Base-by-base conservation (phyloP, 1,140 invertebrate genomes). In the Saccostrea glomerata region DNA sequence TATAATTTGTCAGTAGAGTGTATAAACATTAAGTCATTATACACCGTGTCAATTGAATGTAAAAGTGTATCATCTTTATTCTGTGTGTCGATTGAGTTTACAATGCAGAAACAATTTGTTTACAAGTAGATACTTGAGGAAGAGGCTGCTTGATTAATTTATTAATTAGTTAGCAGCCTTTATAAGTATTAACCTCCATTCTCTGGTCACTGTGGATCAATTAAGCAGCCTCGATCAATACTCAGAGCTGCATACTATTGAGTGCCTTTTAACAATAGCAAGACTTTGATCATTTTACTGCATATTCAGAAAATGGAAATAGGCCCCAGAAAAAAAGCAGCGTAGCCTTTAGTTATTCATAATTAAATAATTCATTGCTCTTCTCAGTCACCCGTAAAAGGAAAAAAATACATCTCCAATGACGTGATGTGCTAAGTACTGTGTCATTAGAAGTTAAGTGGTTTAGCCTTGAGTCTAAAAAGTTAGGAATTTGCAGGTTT, bases 361-460 rank as follows among this genome's bases (percentile, higher is more conserved):
- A 30, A 77, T 30, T 77, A 15, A 77, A 77, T 77, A 30, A 77
- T 77, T 77, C 30, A 77, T 77, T 77, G 70, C 25, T 9, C 25
- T 25, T 36, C 30, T 77, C 70, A 77, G 30, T 77, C 70, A 77
- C 25, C 70, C 30, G 23, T 77, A 25, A 25, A 30, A 17, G 30
- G 25, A 77, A 77, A 77, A 25, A 77, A 30, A 25, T 30, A 25
- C 25, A 36, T 36, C 30, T 36, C 15, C 70, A 15, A 77, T 77
- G 11, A 15, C 30, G 23, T 36, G 13, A 30, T 77, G 70, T 77
- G 11, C 25, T 77, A 77, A 77, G 70, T 77, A 36, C 25, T 25
- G 30, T 77, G 30, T 77, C 70, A 77, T 30, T 77, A 36, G 23
- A 7, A 47, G 70, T 77, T 77, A 47, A 47, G 47, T 47, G 70